Evolutionary conservation across 2,113 vertebrate genomes (phyloP), one percentile per base, ranked within the genome.

Genomic region (Macquaria australasica): DNA sequence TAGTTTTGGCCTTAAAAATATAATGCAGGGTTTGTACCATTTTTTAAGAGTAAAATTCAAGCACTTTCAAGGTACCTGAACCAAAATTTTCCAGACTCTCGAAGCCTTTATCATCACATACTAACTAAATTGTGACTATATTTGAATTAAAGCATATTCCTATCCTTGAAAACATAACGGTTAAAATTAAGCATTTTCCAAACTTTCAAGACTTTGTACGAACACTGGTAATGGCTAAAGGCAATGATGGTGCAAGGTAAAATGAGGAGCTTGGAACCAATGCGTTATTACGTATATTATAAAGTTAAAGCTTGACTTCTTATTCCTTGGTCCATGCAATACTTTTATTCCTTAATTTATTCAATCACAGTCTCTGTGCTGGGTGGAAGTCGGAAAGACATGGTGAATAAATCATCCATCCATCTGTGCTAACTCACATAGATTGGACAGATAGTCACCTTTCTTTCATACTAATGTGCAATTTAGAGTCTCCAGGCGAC

Each of bases 401-500:
- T 31, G 18, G 12, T 25, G 8, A 53, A 51, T 59, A 76, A 69
- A 62, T 70, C 37, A 43, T 66, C 48, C 8, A 21, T 34, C 66
- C 56, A 41, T 81, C 5, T n/a, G 14, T n/a, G 34, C 41, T 72
- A 45, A 37, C 15, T 12, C 73, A 16, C 59, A 56, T 39, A 58
- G 53, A 74, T 75, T 60, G 43, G 28, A 68, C 11, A 34, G 15
- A 28, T 1, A 3, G 6, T 53, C 55, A 8, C 31, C 43, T 11
- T 15, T 76, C 60, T 70, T 60, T 62, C 73, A 71, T 66, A 78
- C 59, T 41, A 66, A 43, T 59, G 51, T 2, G 1, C 60, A 59
- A 59, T 78, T 58, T 41, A n/a, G 51, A 66, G 60, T 73, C 75
- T 73, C 68, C 21, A 59, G 68, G 39, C 18, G 4, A 73, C 68